Conservation (phyloP, 2,888 invertebrate species). For the Diaprepes abbreviatus region DNA sequence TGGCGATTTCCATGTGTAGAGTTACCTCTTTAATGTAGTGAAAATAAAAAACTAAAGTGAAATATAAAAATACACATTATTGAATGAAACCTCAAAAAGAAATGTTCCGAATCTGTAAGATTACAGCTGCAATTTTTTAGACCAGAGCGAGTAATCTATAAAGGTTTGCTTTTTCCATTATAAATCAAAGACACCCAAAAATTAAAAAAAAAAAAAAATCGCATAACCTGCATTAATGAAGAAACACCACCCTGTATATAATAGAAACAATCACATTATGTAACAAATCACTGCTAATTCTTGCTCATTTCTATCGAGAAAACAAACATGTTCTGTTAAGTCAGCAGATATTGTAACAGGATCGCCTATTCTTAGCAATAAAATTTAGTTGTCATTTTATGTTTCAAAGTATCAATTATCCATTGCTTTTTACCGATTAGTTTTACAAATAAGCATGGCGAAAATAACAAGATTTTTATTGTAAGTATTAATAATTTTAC, state of each 20-base stretch:
- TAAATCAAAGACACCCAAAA: too few relatives aligned
- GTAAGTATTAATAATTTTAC: background rate
- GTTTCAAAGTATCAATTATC: slow-evolving; percentile 2
- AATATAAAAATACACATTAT: too few relatives aligned
- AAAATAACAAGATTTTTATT: background rate
- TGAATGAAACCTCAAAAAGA: too few relatives aligned
- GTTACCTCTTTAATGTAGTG: too few relatives aligned
- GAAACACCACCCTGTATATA: background rate
- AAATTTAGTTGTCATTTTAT: slow-evolving; percentile 17
- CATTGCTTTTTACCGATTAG: background rate
- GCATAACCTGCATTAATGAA: too few relatives aligned
- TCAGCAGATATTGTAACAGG: slow-evolving; percentile 7
- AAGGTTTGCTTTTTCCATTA: too few relatives aligned
- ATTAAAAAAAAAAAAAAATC: too few relatives aligned
- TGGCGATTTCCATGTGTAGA: too few relatives aligned
- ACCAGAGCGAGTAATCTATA: too few relatives aligned
- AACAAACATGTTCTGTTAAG: slow-evolving; percentile 8
- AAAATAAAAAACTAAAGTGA: too few relatives aligned
- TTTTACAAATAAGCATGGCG: background rate
- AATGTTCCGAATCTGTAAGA: too few relatives aligned
- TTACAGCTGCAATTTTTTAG: too few relatives aligned
- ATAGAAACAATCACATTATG: slow-evolving; percentile 1
- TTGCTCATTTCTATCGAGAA: slow-evolving; percentile 2
- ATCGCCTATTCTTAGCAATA: background rate
- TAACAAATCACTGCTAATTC: background rate